These are phyloP conservation scores for Lucifuga dentata DNA, from an alignment of 2,113 vertebrate genomes.

Conservation along the genomic window DNA sequence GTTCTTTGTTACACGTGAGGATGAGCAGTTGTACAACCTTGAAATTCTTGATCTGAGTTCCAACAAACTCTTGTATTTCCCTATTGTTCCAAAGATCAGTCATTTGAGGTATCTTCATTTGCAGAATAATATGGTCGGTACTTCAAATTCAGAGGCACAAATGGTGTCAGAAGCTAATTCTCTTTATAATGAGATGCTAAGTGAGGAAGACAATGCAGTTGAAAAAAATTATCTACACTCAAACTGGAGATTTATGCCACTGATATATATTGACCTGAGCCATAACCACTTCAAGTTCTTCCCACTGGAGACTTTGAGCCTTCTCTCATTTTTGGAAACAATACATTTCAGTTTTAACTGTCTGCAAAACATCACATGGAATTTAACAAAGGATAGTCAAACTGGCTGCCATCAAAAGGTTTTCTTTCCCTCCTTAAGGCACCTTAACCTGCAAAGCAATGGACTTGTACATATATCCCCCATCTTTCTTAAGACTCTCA, in stretches of 20 bases:
- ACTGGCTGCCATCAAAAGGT: constrained; percentile 31
- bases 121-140: constrained; percentile 81
- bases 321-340: constrained; percentile 76
- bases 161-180: constrained; percentile 59
- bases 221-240: constrained; percentile 65
- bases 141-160: constrained; percentile 57
- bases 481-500: constrained; percentile 78
- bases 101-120: constrained; percentile 81
- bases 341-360: constrained; percentile 85
- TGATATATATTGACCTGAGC: constrained; percentile 85
- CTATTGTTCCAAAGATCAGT: constrained; percentile 76
- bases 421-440: constrained; percentile 67
- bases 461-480: constrained; percentile 70
- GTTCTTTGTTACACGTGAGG: constrained; percentile 72
- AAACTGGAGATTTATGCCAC: constrained; percentile 45
- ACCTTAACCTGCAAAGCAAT: constrained; percentile 80
- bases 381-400: constrained; percentile 40
- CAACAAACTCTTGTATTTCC: constrained; percentile 84
- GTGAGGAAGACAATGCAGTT: constrained; percentile 11
- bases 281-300: constrained; percentile 81
- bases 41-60: constrained; percentile 83
- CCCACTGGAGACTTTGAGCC: constrained; percentile 76
- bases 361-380: constrained; percentile 73
- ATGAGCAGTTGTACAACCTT: constrained; percentile 71
- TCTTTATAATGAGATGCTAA: constrained; percentile 71